A percentile compares a stretch with the other conserved stretches of the same genome.
Evolutionary conservation across 2,797 vertebrate genomes (phyloP).

Genomic region (Channallabes apus): DNA sequence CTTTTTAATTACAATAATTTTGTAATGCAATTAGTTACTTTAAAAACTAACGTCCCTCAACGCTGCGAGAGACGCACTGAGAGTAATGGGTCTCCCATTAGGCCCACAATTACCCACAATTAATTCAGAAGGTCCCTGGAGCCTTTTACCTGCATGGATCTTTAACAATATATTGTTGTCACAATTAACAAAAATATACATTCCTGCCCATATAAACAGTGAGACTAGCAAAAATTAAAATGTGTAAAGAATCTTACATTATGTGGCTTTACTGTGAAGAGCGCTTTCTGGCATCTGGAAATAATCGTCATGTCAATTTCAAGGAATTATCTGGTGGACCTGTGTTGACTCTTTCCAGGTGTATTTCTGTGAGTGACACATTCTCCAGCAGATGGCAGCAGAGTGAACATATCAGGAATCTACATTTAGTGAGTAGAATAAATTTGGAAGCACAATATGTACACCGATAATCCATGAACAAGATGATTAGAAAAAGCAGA

Average conservation of each 20-base stretch:
- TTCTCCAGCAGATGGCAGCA: conserved; percentile 11
- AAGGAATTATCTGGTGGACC: neutral
- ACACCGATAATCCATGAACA: too few relatives aligned
- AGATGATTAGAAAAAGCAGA: too few relatives aligned
- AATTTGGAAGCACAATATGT: too few relatives aligned
- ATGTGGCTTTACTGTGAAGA: neutral
- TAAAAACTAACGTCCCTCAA: neutral
- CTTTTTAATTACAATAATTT: too few relatives aligned
- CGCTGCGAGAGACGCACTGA: too few relatives aligned
- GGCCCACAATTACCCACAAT: too few relatives aligned
- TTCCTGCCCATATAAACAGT: neutral
- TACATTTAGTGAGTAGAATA: neutral
- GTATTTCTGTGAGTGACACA: neutral
- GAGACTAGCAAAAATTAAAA: neutral
- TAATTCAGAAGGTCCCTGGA: neutral
- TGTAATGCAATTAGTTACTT: too few relatives aligned
- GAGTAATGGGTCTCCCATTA: too few relatives aligned
- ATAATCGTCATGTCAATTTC: neutral
- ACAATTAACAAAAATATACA: neutral
- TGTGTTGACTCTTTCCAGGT: neutral
- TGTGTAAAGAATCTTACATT: neutral
- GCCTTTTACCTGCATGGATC: neutral
- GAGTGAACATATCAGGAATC: neutral
- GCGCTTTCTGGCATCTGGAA: neutral
- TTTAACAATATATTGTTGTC: neutral